Percentiles rank a stretch among this genome's conserved stretches.
These are phyloP conservation scores for Dermochelys coriacea DNA, from an alignment of 2,797 vertebrate species.

Conservation along the genomic window DNA sequence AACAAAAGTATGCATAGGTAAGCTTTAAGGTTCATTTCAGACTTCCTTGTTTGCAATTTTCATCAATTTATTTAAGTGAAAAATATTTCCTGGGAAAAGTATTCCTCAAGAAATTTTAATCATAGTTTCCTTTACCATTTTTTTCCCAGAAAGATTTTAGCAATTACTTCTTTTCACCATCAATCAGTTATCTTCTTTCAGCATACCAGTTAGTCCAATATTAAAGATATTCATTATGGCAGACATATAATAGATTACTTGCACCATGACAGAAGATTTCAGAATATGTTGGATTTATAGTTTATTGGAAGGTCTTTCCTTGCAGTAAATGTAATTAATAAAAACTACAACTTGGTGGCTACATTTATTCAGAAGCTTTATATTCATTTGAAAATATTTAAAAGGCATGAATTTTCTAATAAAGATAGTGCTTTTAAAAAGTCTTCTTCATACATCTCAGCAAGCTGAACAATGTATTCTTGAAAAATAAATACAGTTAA, in stretches of 20 bases:
- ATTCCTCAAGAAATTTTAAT: constrained; percentile 43
- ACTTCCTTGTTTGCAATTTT: neutral
- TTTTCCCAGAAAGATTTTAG: constrained; percentile 9
- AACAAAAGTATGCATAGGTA: neutral
- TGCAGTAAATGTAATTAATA: constrained; percentile 43
- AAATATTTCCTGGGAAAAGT: constrained; percentile 2
- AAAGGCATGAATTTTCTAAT: constrained; percentile 49
- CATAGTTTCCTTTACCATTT: neutral
- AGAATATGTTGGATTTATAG: constrained; percentile 2
- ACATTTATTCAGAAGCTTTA: constrained; percentile 35
- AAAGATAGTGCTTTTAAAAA: constrained; percentile 25
- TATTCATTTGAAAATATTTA: constrained; percentile 40
- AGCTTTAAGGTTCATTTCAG: neutral
- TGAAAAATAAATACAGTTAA: constrained; percentile 67
- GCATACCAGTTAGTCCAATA: constrained; percentile 5
- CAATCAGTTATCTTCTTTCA: constrained; percentile 39
- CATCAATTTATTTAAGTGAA: constrained; percentile 1
- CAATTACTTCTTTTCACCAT: constrained; percentile 5
- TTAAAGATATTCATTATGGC: constrained; percentile 24
- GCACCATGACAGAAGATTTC: neutral
- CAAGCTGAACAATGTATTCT: constrained; percentile 23
- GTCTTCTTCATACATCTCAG: neutral
- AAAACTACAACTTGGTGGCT: constrained; percentile 27
- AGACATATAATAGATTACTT: neutral
- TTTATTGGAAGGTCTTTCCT: constrained; percentile 26